These are phyloP conservation scores for Phyllotis vaccarum DNA, from an alignment of 2,797 vertebrate species.

Conservation along the genomic window DNA sequence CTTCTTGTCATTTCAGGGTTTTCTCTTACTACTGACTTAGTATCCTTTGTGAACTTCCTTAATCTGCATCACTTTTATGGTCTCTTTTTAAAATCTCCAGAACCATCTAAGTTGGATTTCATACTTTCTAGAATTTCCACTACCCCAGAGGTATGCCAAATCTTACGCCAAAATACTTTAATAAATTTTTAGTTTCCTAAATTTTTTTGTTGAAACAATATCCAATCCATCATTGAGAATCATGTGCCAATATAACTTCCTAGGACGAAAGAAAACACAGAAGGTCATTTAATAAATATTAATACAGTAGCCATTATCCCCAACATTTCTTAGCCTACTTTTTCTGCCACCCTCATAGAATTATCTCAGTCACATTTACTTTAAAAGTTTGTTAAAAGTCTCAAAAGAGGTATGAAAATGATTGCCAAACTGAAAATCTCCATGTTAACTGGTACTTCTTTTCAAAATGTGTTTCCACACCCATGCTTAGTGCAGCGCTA, in stretches of 20 bases:
- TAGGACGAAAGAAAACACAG: not conserved
- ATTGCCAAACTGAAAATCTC: conserved; percentile 19
- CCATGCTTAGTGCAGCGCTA: not conserved
- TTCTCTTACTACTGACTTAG: not conserved
- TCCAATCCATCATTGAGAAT: not conserved
- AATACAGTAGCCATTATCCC: not conserved
- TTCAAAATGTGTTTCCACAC: conserved; percentile 22
- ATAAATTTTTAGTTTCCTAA: not conserved
- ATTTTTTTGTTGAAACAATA: conserved; percentile 27
- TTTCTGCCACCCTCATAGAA: conserved; percentile 13
- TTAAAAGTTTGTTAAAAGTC: conserved; percentile 32
- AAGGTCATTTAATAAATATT: not conserved
- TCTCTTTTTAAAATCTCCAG: conserved; percentile 15
- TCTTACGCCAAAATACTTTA: conserved; percentile 13
- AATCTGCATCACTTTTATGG: not conserved
- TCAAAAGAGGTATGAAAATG: not conserved
- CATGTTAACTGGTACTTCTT: not conserved
- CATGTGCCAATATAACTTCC: not conserved
- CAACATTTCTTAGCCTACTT: conserved; percentile 4
- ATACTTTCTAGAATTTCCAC: conserved; percentile 29
- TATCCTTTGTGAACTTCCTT: not conserved
- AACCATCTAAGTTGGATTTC: not conserved
- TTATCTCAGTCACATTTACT: not conserved
- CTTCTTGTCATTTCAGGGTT: not conserved
- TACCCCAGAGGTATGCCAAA: not conserved